phyloP scores from a whole-genome alignment of 1,140 invertebrate species.

The Cylas formicarius region DNA sequence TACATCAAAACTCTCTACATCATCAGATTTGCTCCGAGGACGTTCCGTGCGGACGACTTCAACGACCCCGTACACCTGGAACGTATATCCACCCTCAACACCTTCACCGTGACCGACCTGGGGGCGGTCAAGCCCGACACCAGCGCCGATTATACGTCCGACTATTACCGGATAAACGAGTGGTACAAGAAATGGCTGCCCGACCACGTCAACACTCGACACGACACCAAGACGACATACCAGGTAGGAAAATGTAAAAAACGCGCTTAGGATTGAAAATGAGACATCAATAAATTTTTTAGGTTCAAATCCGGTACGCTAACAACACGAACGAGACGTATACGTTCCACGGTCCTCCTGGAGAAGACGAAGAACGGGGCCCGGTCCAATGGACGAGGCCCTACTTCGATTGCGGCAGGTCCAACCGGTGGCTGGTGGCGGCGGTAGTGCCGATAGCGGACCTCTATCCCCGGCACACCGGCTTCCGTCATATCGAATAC shows the following conservation, averaged over 20 bases:
- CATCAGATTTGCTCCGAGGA: conserved; percentile 89
- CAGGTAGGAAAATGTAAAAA: too few relatives aligned
- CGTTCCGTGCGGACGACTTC: conserved; percentile 85
- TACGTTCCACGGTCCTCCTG: conserved; percentile 89
- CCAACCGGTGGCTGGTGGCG: conserved; percentile 92
- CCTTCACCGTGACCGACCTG: conserved; percentile 73
- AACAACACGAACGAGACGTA: conserved; percentile 94
- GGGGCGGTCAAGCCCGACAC: conserved; percentile 70
- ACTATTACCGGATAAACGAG: conserved; percentile 85
- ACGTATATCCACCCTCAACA: conserved; percentile 85
- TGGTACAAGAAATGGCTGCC: conserved; percentile 88
- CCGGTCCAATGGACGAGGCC: conserved; percentile 91
- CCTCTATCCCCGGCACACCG: conserved; percentile 90
- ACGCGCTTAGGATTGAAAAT: conserved; percentile 46
- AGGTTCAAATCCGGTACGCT: conserved; percentile 74
- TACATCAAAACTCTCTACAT: too few relatives aligned
- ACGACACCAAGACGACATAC: conserved; percentile 92
- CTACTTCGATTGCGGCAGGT: conserved; percentile 93
- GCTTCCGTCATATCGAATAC: conserved; percentile 91
- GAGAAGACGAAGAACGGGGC: conserved; percentile 78
- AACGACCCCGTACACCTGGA: conserved; percentile 91
- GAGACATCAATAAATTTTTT: conserved; percentile 5
- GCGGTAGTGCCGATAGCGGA: conserved; percentile 92
- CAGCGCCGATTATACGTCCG: conserved; percentile 78
- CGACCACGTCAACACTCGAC: conserved; percentile 69